Evolutionary conservation across 2,888 invertebrate species (phyloP), one percentile per base, ranked within the genome.

Genomic region (Mylabris sibirica): DNA sequence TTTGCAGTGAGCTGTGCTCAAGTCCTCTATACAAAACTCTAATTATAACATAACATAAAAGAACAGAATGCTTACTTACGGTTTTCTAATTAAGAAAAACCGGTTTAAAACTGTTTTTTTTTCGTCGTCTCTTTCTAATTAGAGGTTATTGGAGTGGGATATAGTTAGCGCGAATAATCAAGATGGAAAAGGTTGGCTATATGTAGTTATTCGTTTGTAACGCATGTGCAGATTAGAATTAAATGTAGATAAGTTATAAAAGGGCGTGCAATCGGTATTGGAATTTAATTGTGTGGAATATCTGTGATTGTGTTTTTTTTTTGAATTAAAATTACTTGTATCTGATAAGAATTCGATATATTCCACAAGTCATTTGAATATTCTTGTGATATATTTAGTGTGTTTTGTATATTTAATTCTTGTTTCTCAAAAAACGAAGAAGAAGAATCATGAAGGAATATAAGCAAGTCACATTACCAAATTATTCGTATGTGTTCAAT

Each of bases 401-500:
- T 14, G 3, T 14, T 14, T 41, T 41, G 49, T 49, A 3, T 44
- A 17, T n/a, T 41, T 41, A 14, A 17, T 11, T 44, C 5, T 44
- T 44, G n/a, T 44, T 1, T 44, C n/a, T 38, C 14, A 17, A 6
- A 6, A 17, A 44, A 0, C 44, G 12, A 20, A 3, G 1, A 44
- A 20, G 9, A 17, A 20, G 6, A 44, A 68, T 67, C 60, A 83
- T 82, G 82, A 80, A 81, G 72, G 84, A 84, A 73, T 84, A 88
- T 81, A 86, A 88, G 80, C 88, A 89, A 80, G 90, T 94, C 65
- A 90, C 91, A 72, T 83, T 88, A 80, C 94, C 94, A 73, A 97
- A 97, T 86, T 97, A 97, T 86, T 94, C 96, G 59, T 95, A 96
- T 85, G 91, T 97, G 83, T 97, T 99, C 87, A 93, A 95, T 81